Base-by-base conservation (phyloP, 1,140 invertebrate genomes). In the Drosophila athabasca region DNA sequence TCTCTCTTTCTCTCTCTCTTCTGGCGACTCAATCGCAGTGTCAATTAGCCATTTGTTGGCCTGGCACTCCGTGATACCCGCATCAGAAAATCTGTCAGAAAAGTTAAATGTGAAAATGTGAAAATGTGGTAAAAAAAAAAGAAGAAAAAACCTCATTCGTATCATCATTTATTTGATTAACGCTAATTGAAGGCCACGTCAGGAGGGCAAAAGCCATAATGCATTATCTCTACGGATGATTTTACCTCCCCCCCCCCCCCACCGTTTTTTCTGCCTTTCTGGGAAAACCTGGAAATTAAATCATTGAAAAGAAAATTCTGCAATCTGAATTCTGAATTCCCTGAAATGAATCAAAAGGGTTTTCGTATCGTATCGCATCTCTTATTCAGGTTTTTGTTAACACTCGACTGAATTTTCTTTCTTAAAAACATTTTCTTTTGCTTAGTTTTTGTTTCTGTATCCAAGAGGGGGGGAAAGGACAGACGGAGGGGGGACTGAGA, bases 111-210 rank as follows among this genome's bases (percentile, higher is more conserved):
- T 84, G 76, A 79, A 84, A 84, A 35, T 35, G 29, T 9, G 29
- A 24, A 24, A 24, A 2, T 29, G 29, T 7, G 29, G 29, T 6
- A 8, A 8, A 29, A 29, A 9, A 31, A 31, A 1, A 31, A 1
- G 9, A 11, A 35, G 13, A 39, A 79, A 35, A 39, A 39, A 79
- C 69, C 80, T 69, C 81, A 77, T 84, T 84, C 81, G 76, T 73
- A 84, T 79, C 77, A 84, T 76, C 77, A 84, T 76, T 84, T 84
- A 79, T 84, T 73, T 74, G 76, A 84, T 84, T 84, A 84, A 77
- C 76, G 64, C 64, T 84, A 84, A 84, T 84, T 84, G 80, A 81
- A 81, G 78, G 50, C 61, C 55, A 69, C 57, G 51, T 26, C 24
- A 39, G 24, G 22, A 61, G 70, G 51, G 60, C 64, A 51, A 61